phyloP scores from a whole-genome alignment of 2,888 invertebrate genomes.

The Beris morrisii region DNA sequence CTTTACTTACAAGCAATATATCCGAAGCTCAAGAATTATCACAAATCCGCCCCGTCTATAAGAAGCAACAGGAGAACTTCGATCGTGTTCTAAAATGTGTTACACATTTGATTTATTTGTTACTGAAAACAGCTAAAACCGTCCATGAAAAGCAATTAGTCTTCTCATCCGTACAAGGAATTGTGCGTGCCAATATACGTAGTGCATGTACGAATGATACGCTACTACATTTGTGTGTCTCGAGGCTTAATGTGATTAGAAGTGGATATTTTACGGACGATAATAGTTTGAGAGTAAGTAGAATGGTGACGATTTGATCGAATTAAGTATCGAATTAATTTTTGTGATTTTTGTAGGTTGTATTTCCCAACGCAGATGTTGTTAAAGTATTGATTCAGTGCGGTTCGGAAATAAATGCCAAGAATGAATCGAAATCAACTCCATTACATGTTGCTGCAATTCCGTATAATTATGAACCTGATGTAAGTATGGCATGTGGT shows the following conservation, averaged over 20 bases:
- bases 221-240: constrained; percentile 82
- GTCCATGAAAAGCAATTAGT: constrained; percentile 58
- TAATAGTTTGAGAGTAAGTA: constrained; percentile 57
- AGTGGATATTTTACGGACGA: constrained; percentile 77
- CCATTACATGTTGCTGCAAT: constrained; percentile 80
- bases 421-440: constrained; percentile 75
- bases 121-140: constrained; percentile 62
- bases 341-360: constrained; percentile 59
- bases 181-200: constrained; percentile 67
- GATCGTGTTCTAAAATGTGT: constrained; percentile 79
- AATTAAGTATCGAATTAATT: not conserved
- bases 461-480: constrained; percentile 71
- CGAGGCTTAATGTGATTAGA: constrained; percentile 74
- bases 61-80: constrained; percentile 78
- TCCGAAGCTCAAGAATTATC: constrained; percentile 61
- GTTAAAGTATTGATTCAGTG: constrained; percentile 73
- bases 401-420: constrained; percentile 75
- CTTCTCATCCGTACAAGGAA: constrained; percentile 58
- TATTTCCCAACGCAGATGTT: constrained; percentile 73
- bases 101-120: constrained; percentile 74
- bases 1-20: constrained; percentile 67
- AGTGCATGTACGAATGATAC: constrained; percentile 74
- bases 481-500: constrained; percentile 56
- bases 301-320: not conserved
- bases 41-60: constrained; percentile 68